Evolutionary conservation across 2,888 invertebrate genomes (phyloP).

Genomic region (Sipha maydis): DNA sequence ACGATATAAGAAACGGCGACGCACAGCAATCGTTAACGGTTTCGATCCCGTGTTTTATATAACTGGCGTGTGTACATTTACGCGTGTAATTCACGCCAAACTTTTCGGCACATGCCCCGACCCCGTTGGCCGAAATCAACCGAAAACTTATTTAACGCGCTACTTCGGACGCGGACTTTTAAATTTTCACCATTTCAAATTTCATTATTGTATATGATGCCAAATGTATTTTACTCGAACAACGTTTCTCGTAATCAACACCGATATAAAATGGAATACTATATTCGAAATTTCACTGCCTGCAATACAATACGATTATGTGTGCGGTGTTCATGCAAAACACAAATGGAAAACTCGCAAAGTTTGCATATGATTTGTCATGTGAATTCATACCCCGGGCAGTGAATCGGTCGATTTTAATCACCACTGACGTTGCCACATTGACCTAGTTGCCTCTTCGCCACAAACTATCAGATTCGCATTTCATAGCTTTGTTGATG

Average conservation of each 20-base stretch:
- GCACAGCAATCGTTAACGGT: conserved; percentile 29
- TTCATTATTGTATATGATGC: conserved; percentile 30
- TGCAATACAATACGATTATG: too few relatives aligned
- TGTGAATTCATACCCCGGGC: too few relatives aligned
- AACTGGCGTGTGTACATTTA: neutral
- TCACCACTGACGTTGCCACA: too few relatives aligned
- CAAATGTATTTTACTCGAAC: neutral
- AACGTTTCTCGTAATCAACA: neutral
- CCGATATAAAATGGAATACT: neutral
- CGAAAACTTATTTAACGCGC: conserved; percentile 23
- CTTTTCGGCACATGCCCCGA: neutral
- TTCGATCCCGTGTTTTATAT: conserved; percentile 4
- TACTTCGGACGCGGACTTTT: too few relatives aligned
- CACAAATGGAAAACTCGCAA: too few relatives aligned
- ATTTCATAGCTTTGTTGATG: too few relatives aligned
- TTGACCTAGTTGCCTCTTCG: too few relatives aligned
- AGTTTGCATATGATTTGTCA: too few relatives aligned
- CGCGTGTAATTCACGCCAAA: neutral
- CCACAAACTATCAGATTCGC: too few relatives aligned
- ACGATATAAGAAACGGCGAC: neutral
- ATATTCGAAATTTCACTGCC: neutral
- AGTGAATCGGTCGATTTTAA: too few relatives aligned
- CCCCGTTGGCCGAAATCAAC: conserved; percentile 21
- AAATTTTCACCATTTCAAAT: neutral
- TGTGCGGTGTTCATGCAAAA: too few relatives aligned